Conservation (phyloP, 2,888 invertebrate species). For the Azorinus chamasolen region DNA sequence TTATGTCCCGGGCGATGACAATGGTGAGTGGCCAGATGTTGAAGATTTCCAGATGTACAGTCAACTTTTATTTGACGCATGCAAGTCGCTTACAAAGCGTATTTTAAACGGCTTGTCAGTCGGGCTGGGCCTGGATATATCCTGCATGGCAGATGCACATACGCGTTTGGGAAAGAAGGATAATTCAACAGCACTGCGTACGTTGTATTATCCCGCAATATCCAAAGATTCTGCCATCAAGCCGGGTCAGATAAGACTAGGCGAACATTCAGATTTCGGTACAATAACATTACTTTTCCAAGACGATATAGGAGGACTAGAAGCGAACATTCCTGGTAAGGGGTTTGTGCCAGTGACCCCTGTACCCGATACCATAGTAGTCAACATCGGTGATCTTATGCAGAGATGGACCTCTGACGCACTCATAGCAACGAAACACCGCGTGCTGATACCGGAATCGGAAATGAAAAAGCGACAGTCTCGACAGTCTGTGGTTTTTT, state of each 20-base stretch:
- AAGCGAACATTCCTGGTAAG: conserved; percentile 83
- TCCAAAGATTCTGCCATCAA: conserved; percentile 37
- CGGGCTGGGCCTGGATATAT: conserved; percentile 21
- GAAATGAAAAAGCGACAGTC: conserved; percentile 29
- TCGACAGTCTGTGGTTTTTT: conserved; percentile 70
- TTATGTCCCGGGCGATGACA: conserved; percentile 28
- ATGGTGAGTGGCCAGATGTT: conserved; percentile 28
- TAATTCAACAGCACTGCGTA: conserved; percentile 25
- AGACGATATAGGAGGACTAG: conserved; percentile 70
- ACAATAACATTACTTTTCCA: conserved; percentile 72
- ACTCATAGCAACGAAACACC: conserved; percentile 89
- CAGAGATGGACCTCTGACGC: conserved; percentile 92
- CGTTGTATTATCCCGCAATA: conserved; percentile 38
- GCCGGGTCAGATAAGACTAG: conserved; percentile 69
- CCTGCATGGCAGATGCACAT: conserved; percentile 33
- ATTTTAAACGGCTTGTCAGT: conserved; percentile 35
- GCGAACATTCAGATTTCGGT: conserved; percentile 75
- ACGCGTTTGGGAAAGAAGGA: conserved; percentile 10
- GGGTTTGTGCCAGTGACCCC: conserved; percentile 92
- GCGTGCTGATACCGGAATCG: conserved; percentile 66
- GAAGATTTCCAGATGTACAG: conserved; percentile 35
- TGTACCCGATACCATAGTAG: conserved; percentile 91
- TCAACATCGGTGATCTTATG: conserved; percentile 92
- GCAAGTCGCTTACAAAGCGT: conserved; percentile 18
- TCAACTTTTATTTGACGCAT: conserved; percentile 16